Evolutionary conservation across 2,888 invertebrate genomes (phyloP), one percentile per base, ranked within the genome.

Genomic region (Entomobrya proxima): DNA sequence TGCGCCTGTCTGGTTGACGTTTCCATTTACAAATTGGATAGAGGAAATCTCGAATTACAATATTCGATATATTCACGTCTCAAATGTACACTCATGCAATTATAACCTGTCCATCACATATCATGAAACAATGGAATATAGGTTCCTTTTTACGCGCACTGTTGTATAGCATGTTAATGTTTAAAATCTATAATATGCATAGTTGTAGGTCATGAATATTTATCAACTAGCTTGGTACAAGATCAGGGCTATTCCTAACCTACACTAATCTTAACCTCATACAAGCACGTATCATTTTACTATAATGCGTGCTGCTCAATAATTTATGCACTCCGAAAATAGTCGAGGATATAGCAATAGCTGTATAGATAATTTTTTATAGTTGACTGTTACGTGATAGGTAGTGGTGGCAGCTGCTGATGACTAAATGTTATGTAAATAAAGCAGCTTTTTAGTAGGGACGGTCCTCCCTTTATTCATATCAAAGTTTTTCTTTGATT

Each of bases 21-120:
- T 55, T 76, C n/a, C 52, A 76, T 58, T 35, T 77, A 55, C 52
- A 77, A 58, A 55, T 55, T 58, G 21, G 15, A 15, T 7, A 61
- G 35, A 58, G 76, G 76, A 77, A 77, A 40, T 77, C 61, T 77
- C 76, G 40, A 27, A 77, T 77, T 77, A 37, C 76, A 77, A 55
- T 75, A 47, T 75, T 52, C 30, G 32, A 75, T 32, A 32, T 75
- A 72, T 15, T 75, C 24, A 15, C 18, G n/a, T 21, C 5, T 24
- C 72, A 27, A 72, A 69, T 64, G 27, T 55, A 35, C 64, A 64
- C 15, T n/a, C 64, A 64, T 64, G 64, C 35, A 35, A 64, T 37
- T 35, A 64, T 35, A 35, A 32, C 15, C 64, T 64, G 64, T 64
- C 64, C 15, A 64, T 64, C 64, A 35, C n/a, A 27, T 30, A 61